Base-by-base conservation (phyloP, 2,113 vertebrate species). In the Cariama cristata region DNA sequence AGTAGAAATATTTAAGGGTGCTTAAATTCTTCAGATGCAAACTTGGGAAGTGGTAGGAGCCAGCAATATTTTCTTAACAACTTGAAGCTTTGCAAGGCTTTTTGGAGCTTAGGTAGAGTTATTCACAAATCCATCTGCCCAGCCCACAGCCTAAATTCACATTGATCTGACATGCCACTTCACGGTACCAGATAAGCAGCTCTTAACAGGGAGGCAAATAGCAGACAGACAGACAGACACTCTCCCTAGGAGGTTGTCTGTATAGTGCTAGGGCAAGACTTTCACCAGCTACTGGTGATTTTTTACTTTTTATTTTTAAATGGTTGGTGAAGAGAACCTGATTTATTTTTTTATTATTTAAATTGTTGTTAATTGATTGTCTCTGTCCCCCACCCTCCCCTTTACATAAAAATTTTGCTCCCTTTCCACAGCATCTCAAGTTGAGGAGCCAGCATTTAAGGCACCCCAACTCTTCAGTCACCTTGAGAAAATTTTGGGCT, bases 361-460 rank as follows among this genome's bases (percentile, higher is more conserved):
- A 66, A 19, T 64, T 71, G 26, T 35, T 82, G 19, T 77, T 94
- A 4, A 3, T 56, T 84, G 33, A 24, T 62, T 95, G 35, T 74
- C 28, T 76, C 62, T 81, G 38, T 59, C 12, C 5, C 4, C 33
- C 7, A 8, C 11, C 27, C 13, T 75, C 52, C 49, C 12, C 13
- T 95, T 81, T 47, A 68, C 68, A 72, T 82, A 9, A 69, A 90
- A 82, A 21, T 60, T 94, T 40, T 79, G 30, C 83, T 94, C 79
- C 91, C 58, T 85, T 79, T 85, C 88, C 50, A 66, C 84, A 93
- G 93, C 81, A 85, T 18, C 87, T 90, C 80, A 49, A 73, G 53
- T 68, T 90, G 85, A 92, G 94, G 85, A 96, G 82, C 74, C 88
- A 90, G 44, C 66, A 53, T 85, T 95, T 93, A 86, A 95, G 88